Percentiles rank a stretch among this genome's conserved stretches.
These are phyloP conservation scores for Theretra japonica DNA, from an alignment of 2,888 invertebrate species.

Conservation along the genomic window DNA sequence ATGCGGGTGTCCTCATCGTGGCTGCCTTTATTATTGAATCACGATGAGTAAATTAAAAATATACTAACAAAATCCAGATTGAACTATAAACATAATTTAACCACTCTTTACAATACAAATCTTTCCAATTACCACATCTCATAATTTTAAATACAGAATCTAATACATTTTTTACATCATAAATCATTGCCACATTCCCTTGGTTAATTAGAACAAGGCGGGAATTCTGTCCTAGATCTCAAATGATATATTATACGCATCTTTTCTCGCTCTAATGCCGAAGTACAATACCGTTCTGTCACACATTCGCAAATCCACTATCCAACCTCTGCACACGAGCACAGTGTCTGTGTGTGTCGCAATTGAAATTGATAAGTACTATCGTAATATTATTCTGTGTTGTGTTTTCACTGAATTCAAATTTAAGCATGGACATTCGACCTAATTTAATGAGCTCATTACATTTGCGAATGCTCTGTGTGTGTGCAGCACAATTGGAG, in stretches of 20 bases:
- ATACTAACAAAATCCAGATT: background rate
- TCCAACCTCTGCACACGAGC: background rate
- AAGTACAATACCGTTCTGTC: conserved; percentile 71
- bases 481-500: conserved; percentile 21
- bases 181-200: conserved; percentile 60
- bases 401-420: conserved; percentile 23
- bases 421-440: conserved; percentile 17
- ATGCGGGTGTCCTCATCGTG: background rate
- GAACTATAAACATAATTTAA: background rate
- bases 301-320: conserved; percentile 49
- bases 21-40: background rate
- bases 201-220: conserved; percentile 70
- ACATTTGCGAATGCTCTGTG: conserved; percentile 31
- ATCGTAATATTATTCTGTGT: conserved; percentile 1
- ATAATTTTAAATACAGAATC: background rate
- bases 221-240: conserved; percentile 77
- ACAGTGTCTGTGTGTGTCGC: conserved; percentile 7
- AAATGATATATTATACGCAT: conserved; percentile 73
- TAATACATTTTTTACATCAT: conserved; percentile 44
- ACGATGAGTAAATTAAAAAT: background rate
- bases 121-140: background rate
- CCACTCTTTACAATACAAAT: background rate
- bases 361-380: conserved; percentile 24
- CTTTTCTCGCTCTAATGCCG: conserved; percentile 79
- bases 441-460: conserved; percentile 30